Evolutionary conservation across 2,888 invertebrate species (phyloP).

Genomic region (Euplagia quadripunctaria): DNA sequence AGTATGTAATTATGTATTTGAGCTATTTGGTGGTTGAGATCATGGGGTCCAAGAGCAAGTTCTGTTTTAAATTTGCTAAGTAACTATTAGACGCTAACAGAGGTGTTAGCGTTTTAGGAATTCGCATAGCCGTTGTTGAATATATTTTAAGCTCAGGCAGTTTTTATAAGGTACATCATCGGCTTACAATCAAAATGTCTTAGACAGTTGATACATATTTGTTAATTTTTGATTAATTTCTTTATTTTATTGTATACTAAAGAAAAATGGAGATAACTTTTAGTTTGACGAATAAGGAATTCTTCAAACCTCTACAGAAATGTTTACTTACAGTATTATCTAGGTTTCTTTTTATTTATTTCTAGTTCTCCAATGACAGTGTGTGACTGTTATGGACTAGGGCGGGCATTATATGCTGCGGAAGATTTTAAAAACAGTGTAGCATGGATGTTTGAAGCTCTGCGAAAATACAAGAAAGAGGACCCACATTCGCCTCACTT

Average conservation of each 20-base stretch:
- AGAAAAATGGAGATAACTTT: neutral
- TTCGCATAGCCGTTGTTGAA: too few species aligned
- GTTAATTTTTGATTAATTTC: too few species aligned
- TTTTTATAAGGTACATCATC: too few species aligned
- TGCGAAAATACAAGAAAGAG: neutral
- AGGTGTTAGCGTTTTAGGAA: too few species aligned
- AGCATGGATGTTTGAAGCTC: constrained; percentile 11
- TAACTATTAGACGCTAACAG: too few species aligned
- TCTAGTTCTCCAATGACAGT: constrained; percentile 9
- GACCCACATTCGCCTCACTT: neutral
- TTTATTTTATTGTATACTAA: neutral
- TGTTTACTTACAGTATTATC: neutral
- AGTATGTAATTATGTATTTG: too few species aligned
- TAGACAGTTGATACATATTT: too few species aligned
- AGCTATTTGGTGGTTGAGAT: too few species aligned
- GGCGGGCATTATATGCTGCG: neutral
- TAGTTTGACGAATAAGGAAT: neutral
- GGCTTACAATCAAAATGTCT: too few species aligned
- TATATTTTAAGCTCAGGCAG: too few species aligned
- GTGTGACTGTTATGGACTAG: constrained; percentile 5
- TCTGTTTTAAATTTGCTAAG: too few species aligned
- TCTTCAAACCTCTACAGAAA: neutral
- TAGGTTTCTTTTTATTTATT: neutral
- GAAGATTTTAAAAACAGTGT: constrained; percentile 4
- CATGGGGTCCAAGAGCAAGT: too few species aligned